These are phyloP conservation scores for Ophonus ardosiacus DNA, from an alignment of 2,888 invertebrate genomes.

Conservation along the genomic window DNA sequence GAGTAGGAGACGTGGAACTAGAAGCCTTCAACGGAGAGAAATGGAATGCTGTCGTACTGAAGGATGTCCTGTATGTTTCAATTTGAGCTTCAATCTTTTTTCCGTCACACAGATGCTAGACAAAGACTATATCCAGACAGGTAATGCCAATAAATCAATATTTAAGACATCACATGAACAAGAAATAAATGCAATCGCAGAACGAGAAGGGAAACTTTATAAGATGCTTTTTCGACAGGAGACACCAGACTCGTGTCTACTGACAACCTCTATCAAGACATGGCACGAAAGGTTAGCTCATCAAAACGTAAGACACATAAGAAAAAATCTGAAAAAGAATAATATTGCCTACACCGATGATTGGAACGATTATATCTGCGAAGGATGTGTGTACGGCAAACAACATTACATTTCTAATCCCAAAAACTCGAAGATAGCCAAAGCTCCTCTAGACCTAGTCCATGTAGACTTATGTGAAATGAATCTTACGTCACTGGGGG, in stretches of 20 bases:
- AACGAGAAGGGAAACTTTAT: not conserved
- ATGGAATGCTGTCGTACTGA: constrained; percentile 66
- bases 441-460: constrained; percentile 65
- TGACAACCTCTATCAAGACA: constrained; percentile 65
- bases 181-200: constrained; percentile 64
- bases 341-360: constrained; percentile 29
- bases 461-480: constrained; percentile 69
- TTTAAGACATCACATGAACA: constrained; percentile 64
- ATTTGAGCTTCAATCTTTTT: constrained; percentile 67
- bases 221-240: not conserved
- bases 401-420: constrained; percentile 66
- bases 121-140: constrained; percentile 67
- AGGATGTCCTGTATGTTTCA: constrained; percentile 65
- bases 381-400: constrained; percentile 51
- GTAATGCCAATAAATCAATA: constrained; percentile 65
- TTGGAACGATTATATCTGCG: constrained; percentile 39
- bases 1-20: constrained; percentile 67
- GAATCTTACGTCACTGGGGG: constrained; percentile 67
- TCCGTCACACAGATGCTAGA: constrained; percentile 68
- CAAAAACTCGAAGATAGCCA: constrained; percentile 64
- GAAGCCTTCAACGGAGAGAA: constrained; percentile 68
- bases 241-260: not conserved
- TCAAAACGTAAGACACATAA: constrained; percentile 68
- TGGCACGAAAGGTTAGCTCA: constrained; percentile 70
- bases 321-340: constrained; percentile 11